Base-by-base conservation (phyloP, 2,888 invertebrate genomes). In the Lottia gigantea region DNA sequence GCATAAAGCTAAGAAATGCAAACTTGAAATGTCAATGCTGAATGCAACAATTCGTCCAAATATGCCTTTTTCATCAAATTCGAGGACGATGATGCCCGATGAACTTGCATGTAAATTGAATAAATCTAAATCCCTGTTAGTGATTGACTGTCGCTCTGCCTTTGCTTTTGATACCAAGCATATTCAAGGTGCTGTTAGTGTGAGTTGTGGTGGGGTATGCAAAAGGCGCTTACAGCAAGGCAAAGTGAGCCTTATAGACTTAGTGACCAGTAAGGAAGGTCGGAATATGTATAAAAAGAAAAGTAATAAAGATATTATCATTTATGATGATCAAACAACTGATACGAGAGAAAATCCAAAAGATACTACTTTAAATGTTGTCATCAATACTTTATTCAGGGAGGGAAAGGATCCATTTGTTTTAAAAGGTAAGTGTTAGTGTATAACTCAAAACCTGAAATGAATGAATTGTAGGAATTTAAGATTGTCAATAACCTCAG, bases 191-290 rank as follows among this genome's bases (percentile, higher is more conserved):
- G 92, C 87, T 40, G 72, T 87, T 25, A 93, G 93, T 88, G 91
- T 93, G 74, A 93, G 93, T 86, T 93, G 93, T 84, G 93, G 93
- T 85, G 90, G 93, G 64, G 92, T 93, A 86, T 93, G 92, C 85
- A 90, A 92, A 72, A 90, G 92, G 76, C 89, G 93, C 45, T 88
- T 93, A 75, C 92, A 92, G 83, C 91, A 92, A 82, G 92, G 93
- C 15, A 92, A 92, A 81, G 92, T 92, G 14, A 91, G 91, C 3
- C 86, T 93, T 26, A 91, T 92, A 67, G 93, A 93, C 86, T 88
- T 93, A 75, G 92, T 93, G 45, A 91, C 91, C 31, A 91, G 91
- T 8, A 88, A 91, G 67, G 92, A 92, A 76, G 92, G 92, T 70
- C 92, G 92, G 84, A 92, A 92, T 76, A 85, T 91, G 63, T 89